Evolutionary conservation across 2,888 invertebrate genomes (phyloP), one percentile per base, ranked within the genome.

Genomic region (Hetaerina titia): DNA sequence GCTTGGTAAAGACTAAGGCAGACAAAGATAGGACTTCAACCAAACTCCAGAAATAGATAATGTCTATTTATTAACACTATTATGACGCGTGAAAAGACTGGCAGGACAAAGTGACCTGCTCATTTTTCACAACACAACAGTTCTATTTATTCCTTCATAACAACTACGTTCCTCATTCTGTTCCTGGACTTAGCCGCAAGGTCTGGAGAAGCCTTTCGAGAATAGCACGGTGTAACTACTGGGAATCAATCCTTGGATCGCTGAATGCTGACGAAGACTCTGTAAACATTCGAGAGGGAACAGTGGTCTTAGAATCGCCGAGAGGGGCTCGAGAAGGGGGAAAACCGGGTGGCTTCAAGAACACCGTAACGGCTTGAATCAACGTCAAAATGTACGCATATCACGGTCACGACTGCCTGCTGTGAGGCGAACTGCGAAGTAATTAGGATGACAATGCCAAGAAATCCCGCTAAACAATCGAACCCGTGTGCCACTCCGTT

Each of bases 381-480:
- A 31, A 25, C 25, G 81, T 31, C 4, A 25, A 22, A 31, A 15
- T 15, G 31, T 9, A 11, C n/a, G 74, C 22, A 13, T 31, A 11
- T 6, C 81, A 31, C 8, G 31, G 81, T 81, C 81, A 81, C 81
- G 81, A 81, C 25, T 31, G 81, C 31, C 31, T 31, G 31, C 81
- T n/a, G 69, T 22, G 69, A 22, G 69, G 69, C 69, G 22, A 69
- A 22, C 69, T 19, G 81, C 13, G 13, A 2, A 31, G n/a, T 22
- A 81, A 81, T 81, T 81, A 81, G 81, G 81, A 81, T 81, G 31
- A 81, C 81, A 81, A 81, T 31, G 81, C 81, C 81, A 81, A 81
- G 81, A 81, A 81, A 81, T 81, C 81, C 81, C 81, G 81, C 81
- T 81, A 81, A 81, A 31, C 81, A 81, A 31, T 81, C 81, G 81